phyloP scores from a whole-genome alignment of 2,888 invertebrate species.

The Podabrus alpinus region DNA sequence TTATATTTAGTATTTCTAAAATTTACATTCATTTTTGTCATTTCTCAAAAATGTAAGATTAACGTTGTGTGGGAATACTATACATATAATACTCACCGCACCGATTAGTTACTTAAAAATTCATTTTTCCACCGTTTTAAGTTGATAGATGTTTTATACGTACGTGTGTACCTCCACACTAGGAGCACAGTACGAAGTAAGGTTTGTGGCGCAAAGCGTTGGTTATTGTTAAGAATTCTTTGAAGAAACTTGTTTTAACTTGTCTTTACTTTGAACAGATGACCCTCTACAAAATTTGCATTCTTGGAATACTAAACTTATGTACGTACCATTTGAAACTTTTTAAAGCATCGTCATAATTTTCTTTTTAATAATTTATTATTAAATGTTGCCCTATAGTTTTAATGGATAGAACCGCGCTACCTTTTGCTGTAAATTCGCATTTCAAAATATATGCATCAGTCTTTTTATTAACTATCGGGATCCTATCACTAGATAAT shows the following conservation, averaged over 20 bases:
- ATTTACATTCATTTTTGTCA: too few species aligned
- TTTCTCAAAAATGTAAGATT: too few species aligned
- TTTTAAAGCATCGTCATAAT: not conserved
- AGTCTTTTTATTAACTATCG: not conserved
- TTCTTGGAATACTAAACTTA: conserved; percentile 32
- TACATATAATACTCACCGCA: too few species aligned
- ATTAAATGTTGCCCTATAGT: not conserved
- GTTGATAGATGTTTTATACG: not conserved
- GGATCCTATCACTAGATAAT: not conserved
- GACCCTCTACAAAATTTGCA: conserved; percentile 35
- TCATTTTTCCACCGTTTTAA: not conserved
- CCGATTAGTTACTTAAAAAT: not conserved
- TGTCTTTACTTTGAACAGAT: conserved; percentile 12
- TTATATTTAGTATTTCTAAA: too few species aligned
- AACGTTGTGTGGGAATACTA: not conserved
- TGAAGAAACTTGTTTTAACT: conserved; percentile 13
- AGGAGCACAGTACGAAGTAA: not conserved
- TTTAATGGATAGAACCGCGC: not conserved
- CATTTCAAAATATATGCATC: too few species aligned
- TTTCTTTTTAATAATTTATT: not conserved
- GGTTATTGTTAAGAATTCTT: conserved; percentile 10
- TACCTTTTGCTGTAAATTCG: too few species aligned
- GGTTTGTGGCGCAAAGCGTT: not conserved
- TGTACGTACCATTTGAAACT: not conserved
- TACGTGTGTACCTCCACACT: not conserved